Evolutionary conservation across 2,888 invertebrate species (phyloP), one percentile per base, ranked within the genome.

Genomic region (Drosophila neutralis): DNA sequence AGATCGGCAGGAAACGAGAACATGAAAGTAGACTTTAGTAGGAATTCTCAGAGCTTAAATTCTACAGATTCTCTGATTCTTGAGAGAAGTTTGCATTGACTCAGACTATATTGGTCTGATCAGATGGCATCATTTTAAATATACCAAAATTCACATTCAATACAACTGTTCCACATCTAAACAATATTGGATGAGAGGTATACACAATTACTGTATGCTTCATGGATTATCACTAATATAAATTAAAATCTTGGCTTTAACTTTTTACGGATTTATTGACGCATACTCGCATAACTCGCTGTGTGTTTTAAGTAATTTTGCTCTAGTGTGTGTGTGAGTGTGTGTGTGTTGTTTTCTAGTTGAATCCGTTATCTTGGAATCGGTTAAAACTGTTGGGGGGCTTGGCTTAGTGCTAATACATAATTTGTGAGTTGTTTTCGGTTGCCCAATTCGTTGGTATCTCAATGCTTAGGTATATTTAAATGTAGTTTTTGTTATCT

Each of bases 181-280:
- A 13, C 35, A 35, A 35, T 42, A 42, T 21, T 42, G 40, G 21
- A 42, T 11, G 0, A 38, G 2, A 35, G 1, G 38, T 38, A 18
- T 18, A 21, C 42, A 21, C 11, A 42, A 21, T 42, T 5, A 11
- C 1, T 21, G 5, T 2, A 2, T 21, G 21, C 13, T 45, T 45
- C 13, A 15, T 7, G 5, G 15, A 24, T 24, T 8, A 45, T 24
- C 45, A 4, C 15, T 0, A 24, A 24, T 4, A 15, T 8, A 45
- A 45, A 45, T 24, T 2, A 62, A 54, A 73, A 60, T 58, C 2
- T 62, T 31, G 18, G 21, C 56, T 21, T 18, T 45, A 38, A 59
- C 59, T 63, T 54, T 74, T 54, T 57, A 66, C 54, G 65, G 59
- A 69, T 85, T 85, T 85, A 85, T 85, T 89, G 82, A 83, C 74